Evolutionary conservation across 2,797 vertebrate species (phyloP), one percentile per base, ranked within the genome.

Genomic region (Schizopygopsis pylzovi): DNA sequence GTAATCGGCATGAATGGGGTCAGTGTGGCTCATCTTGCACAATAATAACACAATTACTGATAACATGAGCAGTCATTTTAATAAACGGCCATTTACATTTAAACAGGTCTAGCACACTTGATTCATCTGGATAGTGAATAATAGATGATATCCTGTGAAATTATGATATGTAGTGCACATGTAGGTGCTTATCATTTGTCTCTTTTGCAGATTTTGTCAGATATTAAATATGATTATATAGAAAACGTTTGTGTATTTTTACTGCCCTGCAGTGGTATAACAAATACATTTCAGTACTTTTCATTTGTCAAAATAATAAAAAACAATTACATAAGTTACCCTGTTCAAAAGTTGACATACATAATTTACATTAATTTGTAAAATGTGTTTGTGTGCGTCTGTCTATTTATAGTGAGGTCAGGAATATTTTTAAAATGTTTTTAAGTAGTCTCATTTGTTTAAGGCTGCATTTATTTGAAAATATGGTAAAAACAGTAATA

Each of bases 1-100:
- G 96, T 99, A 88, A 97, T 99, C 90, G 93, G 96, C 12, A 99
- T 99, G 98, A 98, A 97, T 0, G 98, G 97, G 92, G 98, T 99
- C 93, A 92, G 97, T 95, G 73, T 54, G 65, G 16, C 45, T 41
- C 78, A 76, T 75, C 70, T 56, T 81, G 16, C 22, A 80, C 28
- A 65, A 52, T 49, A 61, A 73, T 16, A 79, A 41, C 68, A 73
- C 52, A 54, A 28, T 65, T 63, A 75, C 70, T 81, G 72, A 72
- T 63, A 80, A 79, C 49, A 72, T 28, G 56, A 80, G 43, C 39
- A 71, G 33, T 67, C 20, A n/a, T 61, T 65, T 83, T 52, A 72
- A 33, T 61, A 22, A 54, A 68, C 25, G 33, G 16, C 28, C 15
- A 33, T 63, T 78, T 79, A 71, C 1, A 25, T 28, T 79, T 45